Evolutionary conservation across 2,888 invertebrate genomes (phyloP).

Genomic region (Mycogona germanica): DNA sequence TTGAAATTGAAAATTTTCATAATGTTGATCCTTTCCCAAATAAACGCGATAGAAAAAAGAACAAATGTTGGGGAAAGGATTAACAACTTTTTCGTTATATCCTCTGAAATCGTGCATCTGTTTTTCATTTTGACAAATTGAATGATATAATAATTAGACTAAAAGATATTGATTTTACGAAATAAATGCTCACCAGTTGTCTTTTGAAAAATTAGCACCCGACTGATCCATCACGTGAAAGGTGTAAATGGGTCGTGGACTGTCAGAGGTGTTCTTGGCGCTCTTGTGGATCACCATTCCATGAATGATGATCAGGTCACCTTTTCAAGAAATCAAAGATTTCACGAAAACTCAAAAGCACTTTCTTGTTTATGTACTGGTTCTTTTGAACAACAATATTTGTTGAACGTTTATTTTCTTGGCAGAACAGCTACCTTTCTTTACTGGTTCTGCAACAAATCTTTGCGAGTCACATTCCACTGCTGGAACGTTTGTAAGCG

Average conservation of each 20-base stretch:
- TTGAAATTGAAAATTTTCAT: too few species aligned
- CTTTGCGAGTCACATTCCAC: slow-evolving; percentile 44
- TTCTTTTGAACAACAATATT: background rate
- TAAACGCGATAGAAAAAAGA: background rate
- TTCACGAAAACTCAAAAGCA: too few species aligned
- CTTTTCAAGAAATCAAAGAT: slow-evolving; percentile 38
- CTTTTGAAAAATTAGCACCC: slow-evolving; percentile 55
- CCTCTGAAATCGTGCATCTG: background rate
- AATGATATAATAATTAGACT: background rate
- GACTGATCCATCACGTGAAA: slow-evolving; percentile 82
- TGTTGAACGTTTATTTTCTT: too few species aligned
- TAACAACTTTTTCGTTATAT: background rate
- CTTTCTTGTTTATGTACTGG: too few species aligned
- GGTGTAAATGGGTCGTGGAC: slow-evolving; percentile 86
- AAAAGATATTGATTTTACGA: background rate
- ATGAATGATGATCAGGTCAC: slow-evolving; percentile 76
- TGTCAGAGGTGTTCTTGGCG: slow-evolving; percentile 63
- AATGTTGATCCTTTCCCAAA: too few species aligned
- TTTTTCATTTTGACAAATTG: background rate
- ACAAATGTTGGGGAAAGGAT: too few species aligned
- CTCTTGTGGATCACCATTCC: slow-evolving; percentile 91
- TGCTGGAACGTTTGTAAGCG: too few species aligned
- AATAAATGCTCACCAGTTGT: slow-evolving; percentile 55
- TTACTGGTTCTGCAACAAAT: slow-evolving; percentile 66
- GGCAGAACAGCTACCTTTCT: slow-evolving; percentile 54